A percentile compares a stretch with the other conserved stretches of the same genome.
Conservation (phyloP, 2,797 vertebrate species). For the Hoplostethus mediterraneus region DNA sequence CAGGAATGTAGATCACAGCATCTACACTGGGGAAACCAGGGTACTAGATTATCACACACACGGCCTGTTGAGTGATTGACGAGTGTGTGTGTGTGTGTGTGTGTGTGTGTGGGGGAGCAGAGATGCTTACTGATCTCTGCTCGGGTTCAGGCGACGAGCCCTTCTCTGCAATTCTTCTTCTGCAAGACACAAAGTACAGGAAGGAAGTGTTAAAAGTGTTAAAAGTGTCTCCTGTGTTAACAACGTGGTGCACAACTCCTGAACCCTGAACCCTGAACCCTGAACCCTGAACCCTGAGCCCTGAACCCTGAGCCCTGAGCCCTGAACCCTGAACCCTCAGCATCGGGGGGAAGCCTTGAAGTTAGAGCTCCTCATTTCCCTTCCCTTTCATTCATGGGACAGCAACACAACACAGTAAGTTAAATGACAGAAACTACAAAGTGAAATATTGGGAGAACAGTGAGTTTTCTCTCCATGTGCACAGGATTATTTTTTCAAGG, state of each 20-base stretch:
- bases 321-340: too few relatives aligned
- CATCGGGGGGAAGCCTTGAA: not conserved
- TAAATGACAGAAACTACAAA: too few relatives aligned
- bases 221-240: too few relatives aligned
- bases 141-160: slow-evolving; percentile 94
- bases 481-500: too few relatives aligned
- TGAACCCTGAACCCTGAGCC: too few relatives aligned
- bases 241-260: too few relatives aligned
- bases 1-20: slow-evolving; percentile 20
- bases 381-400: not conserved
- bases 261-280: too few relatives aligned
- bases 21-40: too few relatives aligned
- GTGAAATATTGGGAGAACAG: too few relatives aligned
- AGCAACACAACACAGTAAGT: not conserved
- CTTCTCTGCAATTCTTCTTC: slow-evolving; percentile 98
- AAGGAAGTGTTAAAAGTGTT: not conserved
- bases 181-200: slow-evolving; percentile 54
- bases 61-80: slow-evolving; percentile 1
- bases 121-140: slow-evolving; percentile 90
- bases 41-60: slow-evolving; percentile 17
- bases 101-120: not conserved
- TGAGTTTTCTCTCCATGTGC: too few relatives aligned
- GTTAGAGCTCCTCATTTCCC: not conserved
- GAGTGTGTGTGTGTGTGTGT: too few relatives aligned
- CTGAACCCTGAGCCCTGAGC: too few relatives aligned